Conservation (phyloP, 1,140 invertebrate species). For the Drosophila melanica region DNA sequence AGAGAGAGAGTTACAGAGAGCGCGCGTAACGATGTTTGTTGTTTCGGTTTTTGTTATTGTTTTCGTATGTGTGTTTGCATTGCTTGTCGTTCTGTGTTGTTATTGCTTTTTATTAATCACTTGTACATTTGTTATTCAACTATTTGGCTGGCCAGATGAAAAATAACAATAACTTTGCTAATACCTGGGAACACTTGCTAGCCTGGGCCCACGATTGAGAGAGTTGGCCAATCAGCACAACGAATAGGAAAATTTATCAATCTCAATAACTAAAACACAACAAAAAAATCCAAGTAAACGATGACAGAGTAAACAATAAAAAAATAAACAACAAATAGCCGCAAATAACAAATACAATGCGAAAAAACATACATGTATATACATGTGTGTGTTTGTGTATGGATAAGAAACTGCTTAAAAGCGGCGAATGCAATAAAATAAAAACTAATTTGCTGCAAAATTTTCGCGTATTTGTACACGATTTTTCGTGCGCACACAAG, state of each 20-base stretch:
- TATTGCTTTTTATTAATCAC: conserved; percentile 43
- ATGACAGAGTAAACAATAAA: conserved; percentile 31
- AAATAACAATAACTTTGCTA: conserved; percentile 8
- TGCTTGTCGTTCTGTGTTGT: conserved; percentile 21
- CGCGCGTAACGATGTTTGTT: conserved; percentile 10
- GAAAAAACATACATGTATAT: not conserved
- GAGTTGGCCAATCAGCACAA: not conserved
- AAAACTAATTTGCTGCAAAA: conserved; percentile 55
- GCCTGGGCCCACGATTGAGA: not conserved
- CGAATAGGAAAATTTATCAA: conserved; percentile 20
- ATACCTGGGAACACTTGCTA: conserved; percentile 25
- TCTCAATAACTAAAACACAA: conserved; percentile 22
- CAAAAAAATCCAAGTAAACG: conserved; percentile 3
- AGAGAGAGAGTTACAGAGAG: not conserved
- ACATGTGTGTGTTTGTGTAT: not conserved
- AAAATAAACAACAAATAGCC: conserved; percentile 18
- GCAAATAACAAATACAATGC: conserved; percentile 19
- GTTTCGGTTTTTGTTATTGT: conserved; percentile 25
- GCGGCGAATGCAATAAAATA: conserved; percentile 33
- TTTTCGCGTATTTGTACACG: conserved; percentile 67
- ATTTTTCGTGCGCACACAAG: conserved; percentile 21
- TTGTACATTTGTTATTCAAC: conserved; percentile 49
- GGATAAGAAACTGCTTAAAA: conserved; percentile 17
- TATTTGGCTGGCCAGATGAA: conserved; percentile 29
- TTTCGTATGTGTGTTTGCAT: conserved; percentile 15